phyloP scores from a whole-genome alignment of 2,888 invertebrate genomes.

The Stenodema calcarata region DNA sequence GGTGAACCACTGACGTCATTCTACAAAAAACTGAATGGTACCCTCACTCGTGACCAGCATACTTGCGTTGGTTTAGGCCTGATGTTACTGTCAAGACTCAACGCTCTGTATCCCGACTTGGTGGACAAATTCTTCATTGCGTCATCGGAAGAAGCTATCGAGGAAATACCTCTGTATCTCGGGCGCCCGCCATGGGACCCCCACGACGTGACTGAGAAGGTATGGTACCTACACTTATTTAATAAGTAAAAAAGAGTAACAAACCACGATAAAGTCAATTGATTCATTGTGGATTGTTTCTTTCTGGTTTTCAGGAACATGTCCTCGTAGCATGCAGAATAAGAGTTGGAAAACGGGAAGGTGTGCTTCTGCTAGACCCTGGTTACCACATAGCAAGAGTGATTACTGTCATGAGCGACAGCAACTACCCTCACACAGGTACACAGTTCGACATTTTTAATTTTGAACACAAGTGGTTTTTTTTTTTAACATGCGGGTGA shows the following conservation, averaged over 20 bases:
- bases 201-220: slow-evolving; percentile 53
- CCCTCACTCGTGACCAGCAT: slow-evolving; percentile 78
- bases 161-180: slow-evolving; percentile 65
- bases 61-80: slow-evolving; percentile 90
- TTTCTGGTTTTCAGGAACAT: slow-evolving; percentile 57
- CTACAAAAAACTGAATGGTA: slow-evolving; percentile 78
- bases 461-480: too few species aligned
- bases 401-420: slow-evolving; percentile 86
- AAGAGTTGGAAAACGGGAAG: slow-evolving; percentile 73
- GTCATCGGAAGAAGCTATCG: slow-evolving; percentile 83
- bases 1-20: slow-evolving; percentile 73
- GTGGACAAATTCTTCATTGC: slow-evolving; percentile 74
- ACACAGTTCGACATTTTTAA: background rate
- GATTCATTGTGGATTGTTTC: slow-evolving; percentile 59
- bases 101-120: slow-evolving; percentile 67
- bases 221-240: background rate
- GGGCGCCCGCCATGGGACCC: slow-evolving; percentile 32
- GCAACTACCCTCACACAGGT: slow-evolving; percentile 85
- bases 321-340: slow-evolving; percentile 67
- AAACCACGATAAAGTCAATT: too few species aligned
- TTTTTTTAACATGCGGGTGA: too few species aligned
- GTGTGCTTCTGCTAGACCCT: slow-evolving; percentile 84
- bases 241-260: too few species aligned
- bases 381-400: slow-evolving; percentile 89
- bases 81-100: slow-evolving; percentile 74